Evolutionary conservation across 2,888 invertebrate species (phyloP), one percentile per base, ranked within the genome.

Genomic region (Tipula confusa): DNA sequence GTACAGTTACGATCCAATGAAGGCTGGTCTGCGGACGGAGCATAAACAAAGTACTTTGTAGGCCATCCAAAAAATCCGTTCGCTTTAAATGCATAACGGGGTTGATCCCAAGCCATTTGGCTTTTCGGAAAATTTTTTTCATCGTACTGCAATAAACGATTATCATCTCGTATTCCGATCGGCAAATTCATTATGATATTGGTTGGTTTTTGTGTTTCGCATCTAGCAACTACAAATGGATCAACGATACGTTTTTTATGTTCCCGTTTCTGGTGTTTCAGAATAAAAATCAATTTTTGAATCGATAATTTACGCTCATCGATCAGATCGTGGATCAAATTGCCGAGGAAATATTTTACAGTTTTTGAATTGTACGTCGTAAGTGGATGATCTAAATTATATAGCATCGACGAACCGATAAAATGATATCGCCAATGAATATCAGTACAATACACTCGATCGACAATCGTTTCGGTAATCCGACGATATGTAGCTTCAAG

Each of bases 371-470:
- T 93, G 88, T 94, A 93, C 4, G 90, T 89, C 0, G 93, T 91
- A 87, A 95, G 94, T 0, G 93, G 91, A 85, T 96, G 94, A 0
- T 95, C 92, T 84, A 96, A 90, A 86, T 93, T 91, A 1, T 92
- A 91, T 7, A 97, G 89, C 89, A 97, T 93, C 85, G 93, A 92
- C 88, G 96, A 92, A 0, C 94, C 94, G 88, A 96, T 92, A 85
- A 93, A 92, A 83, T 94, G 91, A 85, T 96, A 95, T 82, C 96
- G 93, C 97, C 97, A 97, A 87, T 95, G 95, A 28, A 95, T 94
- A 87, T 85, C 84, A 38, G 85, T 85, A 7, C 84, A 84, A 29
- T 86, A 83, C 2, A 85, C 84, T 18, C 84, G 84, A 28, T 84
- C 79, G 18, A 85, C 6, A 82, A 86, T 86, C 33, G 92, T 91